Base-by-base conservation (phyloP, 1,140 invertebrate genomes). In the Tetragnatha versicolor region DNA sequence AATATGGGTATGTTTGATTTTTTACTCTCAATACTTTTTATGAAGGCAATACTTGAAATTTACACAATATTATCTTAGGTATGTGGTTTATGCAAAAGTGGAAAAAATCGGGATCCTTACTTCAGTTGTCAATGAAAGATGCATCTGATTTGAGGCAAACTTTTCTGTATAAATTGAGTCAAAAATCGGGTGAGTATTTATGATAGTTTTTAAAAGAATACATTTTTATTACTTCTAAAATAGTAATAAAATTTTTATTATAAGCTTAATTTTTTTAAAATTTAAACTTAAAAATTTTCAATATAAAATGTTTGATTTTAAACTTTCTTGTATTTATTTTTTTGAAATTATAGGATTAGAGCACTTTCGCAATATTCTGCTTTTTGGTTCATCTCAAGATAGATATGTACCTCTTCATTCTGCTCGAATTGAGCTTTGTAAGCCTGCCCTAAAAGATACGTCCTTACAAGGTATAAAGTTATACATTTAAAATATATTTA, bases 61-160 rank as follows among this genome's bases (percentile, higher is more conserved):
- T 20, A 29, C 31, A 29, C 31, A 29, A 0, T 55, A 6, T 63
- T 79, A n/a, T n/a, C 87, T 27, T 85, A 97, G 95, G 96, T 33
- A 95, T 98, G 93, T 98, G 96, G 96, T 94, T 98, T 84, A 98
- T 98, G 93, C 96, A 98, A 86, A 98, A 98, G 86, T 96, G 94
- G 94, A 98, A 98, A 87, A 98, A 98, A 84, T 97, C 95, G 0
- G 94, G 93, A 1, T 97, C 95, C 0, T 86, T 98, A 12, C 88
- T 97, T 1, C 96, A 98, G 85, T 85, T 98, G 9, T 93, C 94
- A 10, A 89, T 98, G 83, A 93, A 95, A 78, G 97, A 98, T 84
- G 88, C 93, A 4, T 85, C 91, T 0, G 94, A 98, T 85, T 91
- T 95, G 27, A 89, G 94, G 0, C 90, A 94, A 81, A 94, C 94